These are phyloP conservation scores for Poecilus cupreus DNA, from an alignment of 2,888 invertebrate genomes.

Conservation along the genomic window DNA sequence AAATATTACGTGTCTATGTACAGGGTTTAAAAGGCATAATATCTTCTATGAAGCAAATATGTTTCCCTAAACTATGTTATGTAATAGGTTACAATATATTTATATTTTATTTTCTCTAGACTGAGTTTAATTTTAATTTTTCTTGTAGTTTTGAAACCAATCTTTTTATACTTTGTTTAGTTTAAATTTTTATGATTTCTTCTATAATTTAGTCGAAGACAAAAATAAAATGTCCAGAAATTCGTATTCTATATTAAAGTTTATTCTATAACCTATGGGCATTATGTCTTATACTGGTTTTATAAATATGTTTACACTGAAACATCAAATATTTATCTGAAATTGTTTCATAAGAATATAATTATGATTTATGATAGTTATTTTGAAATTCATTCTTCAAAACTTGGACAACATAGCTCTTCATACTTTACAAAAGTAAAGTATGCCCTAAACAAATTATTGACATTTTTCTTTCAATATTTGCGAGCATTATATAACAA, in stretches of 20 bases:
- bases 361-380: slow-evolving; percentile 36
- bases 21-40: slow-evolving; percentile 43
- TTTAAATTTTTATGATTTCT: slow-evolving; percentile 9
- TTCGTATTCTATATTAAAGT: slow-evolving; percentile 34
- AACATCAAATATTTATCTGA: slow-evolving; percentile 49
- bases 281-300: slow-evolving; percentile 19
- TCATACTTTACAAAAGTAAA: slow-evolving; percentile 10
- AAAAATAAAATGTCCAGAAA: slow-evolving; percentile 46
- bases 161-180: background rate
- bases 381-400: slow-evolving; percentile 11
- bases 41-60: slow-evolving; percentile 52
- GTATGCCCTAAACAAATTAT: slow-evolving; percentile 11
- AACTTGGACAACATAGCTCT: slow-evolving; percentile 26
- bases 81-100: slow-evolving; percentile 28
- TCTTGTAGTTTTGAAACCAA: slow-evolving; percentile 35
- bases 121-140: slow-evolving; percentile 2
- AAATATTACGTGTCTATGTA: slow-evolving; percentile 30
- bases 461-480: slow-evolving; percentile 18
- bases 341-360: slow-evolving; percentile 47
- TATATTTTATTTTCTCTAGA: slow-evolving; percentile 35
- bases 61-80: slow-evolving; percentile 48
- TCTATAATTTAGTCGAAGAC: slow-evolving; percentile 34
- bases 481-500: slow-evolving; percentile 36
- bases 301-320: slow-evolving; percentile 47
- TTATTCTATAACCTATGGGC: slow-evolving; percentile 34